Evolutionary conservation across 2,888 invertebrate genomes (phyloP).

Genomic region (Cheilosia vernalis): DNA sequence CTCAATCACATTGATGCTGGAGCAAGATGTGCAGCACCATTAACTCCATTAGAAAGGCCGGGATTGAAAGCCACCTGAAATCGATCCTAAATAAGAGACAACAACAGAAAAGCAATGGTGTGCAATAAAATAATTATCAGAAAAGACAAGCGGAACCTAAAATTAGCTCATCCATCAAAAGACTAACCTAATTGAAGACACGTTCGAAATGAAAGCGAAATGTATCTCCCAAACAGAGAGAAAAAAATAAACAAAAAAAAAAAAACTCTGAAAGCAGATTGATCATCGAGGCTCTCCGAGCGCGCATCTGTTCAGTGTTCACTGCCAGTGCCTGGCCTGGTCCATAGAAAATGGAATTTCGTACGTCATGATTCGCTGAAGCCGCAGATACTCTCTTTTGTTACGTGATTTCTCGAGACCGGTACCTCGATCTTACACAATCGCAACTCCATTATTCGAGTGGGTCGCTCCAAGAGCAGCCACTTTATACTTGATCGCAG

Average conservation of each 20-base stretch:
- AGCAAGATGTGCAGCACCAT: conserved; percentile 4
- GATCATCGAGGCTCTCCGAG: conserved; percentile 10
- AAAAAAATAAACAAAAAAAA: background rate
- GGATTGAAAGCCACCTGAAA: conserved; percentile 4
- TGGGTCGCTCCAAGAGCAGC: conserved; percentile 42
- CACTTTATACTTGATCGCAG: conserved; percentile 26
- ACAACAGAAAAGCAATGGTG: conserved; percentile 28
- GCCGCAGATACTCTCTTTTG: conserved; percentile 6
- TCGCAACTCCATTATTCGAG: conserved; percentile 31
- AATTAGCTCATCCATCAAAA: conserved; percentile 44
- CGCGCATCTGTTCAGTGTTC: background rate
- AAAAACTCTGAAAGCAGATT: background rate
- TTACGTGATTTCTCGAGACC: conserved; percentile 37
- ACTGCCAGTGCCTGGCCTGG: background rate
- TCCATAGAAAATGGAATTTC: conserved; percentile 52
- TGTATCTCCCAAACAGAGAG: conserved; percentile 4
- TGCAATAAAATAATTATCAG: conserved; percentile 29
- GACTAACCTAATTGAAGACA: conserved; percentile 48
- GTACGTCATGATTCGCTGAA: conserved; percentile 37
- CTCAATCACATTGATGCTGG: conserved; percentile 9
- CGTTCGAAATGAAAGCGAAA: conserved; percentile 42
- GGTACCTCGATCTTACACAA: conserved; percentile 42
- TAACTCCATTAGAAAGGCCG: conserved; percentile 41
- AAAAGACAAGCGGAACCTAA: conserved; percentile 40
- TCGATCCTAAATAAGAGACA: background rate